These are phyloP conservation scores for Styela clava DNA, from an alignment of 23 tunicate genomes.

Conservation along the genomic window DNA sequence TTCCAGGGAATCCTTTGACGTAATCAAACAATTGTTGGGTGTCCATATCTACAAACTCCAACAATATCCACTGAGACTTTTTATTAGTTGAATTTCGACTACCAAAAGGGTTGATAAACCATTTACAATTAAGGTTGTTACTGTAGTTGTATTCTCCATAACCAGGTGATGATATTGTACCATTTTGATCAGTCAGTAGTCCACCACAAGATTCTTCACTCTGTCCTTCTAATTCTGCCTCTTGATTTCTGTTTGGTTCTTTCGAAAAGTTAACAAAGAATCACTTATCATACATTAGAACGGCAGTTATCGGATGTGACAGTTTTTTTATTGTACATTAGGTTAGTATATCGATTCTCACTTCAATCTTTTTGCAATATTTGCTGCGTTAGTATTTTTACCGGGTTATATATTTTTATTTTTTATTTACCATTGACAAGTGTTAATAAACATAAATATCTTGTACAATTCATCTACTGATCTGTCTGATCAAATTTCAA, in stretches of 20 bases:
- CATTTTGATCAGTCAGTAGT: background rate
- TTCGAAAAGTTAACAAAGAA: no score
- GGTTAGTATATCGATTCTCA: no score
- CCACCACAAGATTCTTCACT: background rate
- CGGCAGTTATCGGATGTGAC: no score
- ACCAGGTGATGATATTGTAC: background rate
- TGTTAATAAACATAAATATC: no score
- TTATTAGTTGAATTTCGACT: background rate
- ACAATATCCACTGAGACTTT: background rate
- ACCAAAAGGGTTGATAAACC: background rate
- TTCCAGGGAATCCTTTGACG: background rate
- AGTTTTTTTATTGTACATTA: no score
- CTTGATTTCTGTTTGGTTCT: background rate
- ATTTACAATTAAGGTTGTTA: background rate
- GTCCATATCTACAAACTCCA: background rate
- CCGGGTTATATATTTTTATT: no score
- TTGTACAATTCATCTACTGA: no score
- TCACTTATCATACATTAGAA: no score
- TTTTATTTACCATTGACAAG: no score
- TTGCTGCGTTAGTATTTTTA: no score
- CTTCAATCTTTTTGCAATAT: no score
- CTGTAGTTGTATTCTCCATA: background rate
- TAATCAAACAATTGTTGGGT: background rate
- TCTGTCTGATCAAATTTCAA: no score
- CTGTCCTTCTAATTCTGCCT: background rate